Evolutionary conservation across 2,113 vertebrate genomes (phyloP).

Genomic region (Lagopus leucura): DNA sequence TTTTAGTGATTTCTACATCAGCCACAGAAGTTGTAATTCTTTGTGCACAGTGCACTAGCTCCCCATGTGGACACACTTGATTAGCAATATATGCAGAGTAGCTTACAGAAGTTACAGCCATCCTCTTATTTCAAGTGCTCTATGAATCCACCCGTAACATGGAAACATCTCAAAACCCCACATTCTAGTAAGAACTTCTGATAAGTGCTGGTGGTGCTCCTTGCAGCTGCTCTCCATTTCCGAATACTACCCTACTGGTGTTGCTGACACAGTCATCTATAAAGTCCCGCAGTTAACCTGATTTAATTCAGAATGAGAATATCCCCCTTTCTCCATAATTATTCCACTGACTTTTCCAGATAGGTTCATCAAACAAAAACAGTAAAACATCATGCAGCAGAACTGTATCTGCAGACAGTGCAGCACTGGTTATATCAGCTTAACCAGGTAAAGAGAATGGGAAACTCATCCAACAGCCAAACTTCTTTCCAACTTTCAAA

Average conservation of each 20-base stretch:
- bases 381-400: no score
- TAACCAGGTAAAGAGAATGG: neutral
- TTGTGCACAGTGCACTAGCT: constrained; percentile 53
- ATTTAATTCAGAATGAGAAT: neutral
- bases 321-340: neutral
- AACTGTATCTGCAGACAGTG: neutral
- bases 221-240: neutral
- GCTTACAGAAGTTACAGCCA: neutral
- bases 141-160: neutral
- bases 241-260: neutral
- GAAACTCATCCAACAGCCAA: neutral
- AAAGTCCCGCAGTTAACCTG: neutral
- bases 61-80: constrained; percentile 62
- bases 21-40: neutral
- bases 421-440: neutral
- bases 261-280: neutral
- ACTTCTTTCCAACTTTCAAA: neutral
- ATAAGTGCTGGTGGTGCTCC: neutral
- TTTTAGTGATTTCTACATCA: neutral
- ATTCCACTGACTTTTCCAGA: neutral
- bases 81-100: neutral
- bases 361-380: neutral
- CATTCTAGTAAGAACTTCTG: neutral
- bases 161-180: accelerated
- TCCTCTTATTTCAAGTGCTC: neutral